Evolutionary conservation across 2,888 invertebrate species (phyloP).

Genomic region (Acleris holmiana): DNA sequence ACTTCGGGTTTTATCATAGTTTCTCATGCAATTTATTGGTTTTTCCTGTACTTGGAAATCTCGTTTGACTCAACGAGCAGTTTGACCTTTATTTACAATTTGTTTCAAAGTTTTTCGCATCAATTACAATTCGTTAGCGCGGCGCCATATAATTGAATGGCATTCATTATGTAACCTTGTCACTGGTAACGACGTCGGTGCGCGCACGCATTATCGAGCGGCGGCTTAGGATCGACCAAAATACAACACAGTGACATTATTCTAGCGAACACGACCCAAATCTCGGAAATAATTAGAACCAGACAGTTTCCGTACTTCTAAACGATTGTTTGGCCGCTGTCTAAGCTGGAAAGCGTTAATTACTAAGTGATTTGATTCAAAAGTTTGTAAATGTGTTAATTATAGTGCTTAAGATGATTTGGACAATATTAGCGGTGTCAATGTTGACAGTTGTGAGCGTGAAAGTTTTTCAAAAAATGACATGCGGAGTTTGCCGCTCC

Average conservation of each 20-base stretch:
- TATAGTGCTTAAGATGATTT: constrained; percentile 27
- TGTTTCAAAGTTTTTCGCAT: constrained; percentile 2
- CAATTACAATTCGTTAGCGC: neutral
- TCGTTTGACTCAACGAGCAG: neutral
- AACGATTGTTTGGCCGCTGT: neutral
- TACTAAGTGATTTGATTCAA: neutral
- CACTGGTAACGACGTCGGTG: constrained; percentile 43
- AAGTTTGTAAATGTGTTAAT: neutral
- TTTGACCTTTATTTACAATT: neutral
- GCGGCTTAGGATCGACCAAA: constrained; percentile 49
- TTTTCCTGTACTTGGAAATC: neutral
- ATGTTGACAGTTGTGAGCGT: constrained; percentile 53
- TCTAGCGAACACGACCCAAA: constrained; percentile 29
- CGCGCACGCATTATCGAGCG: constrained; percentile 63
- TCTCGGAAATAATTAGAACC: constrained; percentile 28
- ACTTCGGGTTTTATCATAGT: neutral
- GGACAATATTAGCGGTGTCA: constrained; percentile 45
- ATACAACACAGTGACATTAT: constrained; percentile 41
- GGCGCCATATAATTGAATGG: constrained; percentile 46
- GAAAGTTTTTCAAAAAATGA: constrained; percentile 73
- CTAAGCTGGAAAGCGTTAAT: no score
- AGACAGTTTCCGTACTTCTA: constrained; percentile 18
- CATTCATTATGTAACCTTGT: constrained; percentile 58
- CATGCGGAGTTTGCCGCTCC: constrained; percentile 69
- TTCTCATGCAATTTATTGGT: neutral